Evolutionary conservation across 2,888 invertebrate genomes (phyloP).

Genomic region (Argynnis bischoffii): DNA sequence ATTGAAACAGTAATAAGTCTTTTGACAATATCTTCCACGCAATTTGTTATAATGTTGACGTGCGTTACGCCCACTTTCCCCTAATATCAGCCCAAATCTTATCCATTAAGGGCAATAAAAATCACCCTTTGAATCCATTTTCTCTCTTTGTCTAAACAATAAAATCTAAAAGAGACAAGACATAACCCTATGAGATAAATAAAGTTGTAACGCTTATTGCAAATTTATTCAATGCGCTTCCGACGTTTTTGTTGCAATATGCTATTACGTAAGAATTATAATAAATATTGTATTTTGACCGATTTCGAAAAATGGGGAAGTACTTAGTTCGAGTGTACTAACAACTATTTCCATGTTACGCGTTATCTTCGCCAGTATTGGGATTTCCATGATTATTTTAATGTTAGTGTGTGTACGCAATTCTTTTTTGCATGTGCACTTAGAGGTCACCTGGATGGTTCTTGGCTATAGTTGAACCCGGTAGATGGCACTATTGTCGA

Average conservation of each 20-base stretch:
- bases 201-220: slow-evolving; percentile 56
- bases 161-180: slow-evolving; percentile 45
- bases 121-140: slow-evolving; percentile 43
- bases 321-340: too few species aligned
- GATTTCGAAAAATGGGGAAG: too few species aligned
- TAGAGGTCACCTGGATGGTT: too few species aligned
- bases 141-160: slow-evolving; percentile 41
- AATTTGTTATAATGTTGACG: slow-evolving; percentile 74
- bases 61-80: slow-evolving; percentile 71
- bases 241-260: slow-evolving; percentile 28
- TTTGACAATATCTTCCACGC: slow-evolving; percentile 37
- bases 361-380: too few species aligned
- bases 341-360: too few species aligned
- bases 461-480: too few species aligned
- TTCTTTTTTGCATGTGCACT: too few species aligned
- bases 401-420: too few species aligned
- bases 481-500: too few species aligned
- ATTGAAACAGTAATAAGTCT: not conserved
- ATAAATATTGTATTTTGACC: too few species aligned
- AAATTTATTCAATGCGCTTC: slow-evolving; percentile 60
- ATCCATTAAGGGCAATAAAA: slow-evolving; percentile 45
- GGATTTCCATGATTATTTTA: too few species aligned
- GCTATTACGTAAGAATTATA: not conserved
- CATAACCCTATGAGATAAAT: slow-evolving; percentile 47
- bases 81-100: slow-evolving; percentile 60